A percentile compares a stretch with the other conserved stretches of the same genome.
Conservation (phyloP, 1,140 invertebrate genomes). For the Drosophila prosaltans region DNA sequence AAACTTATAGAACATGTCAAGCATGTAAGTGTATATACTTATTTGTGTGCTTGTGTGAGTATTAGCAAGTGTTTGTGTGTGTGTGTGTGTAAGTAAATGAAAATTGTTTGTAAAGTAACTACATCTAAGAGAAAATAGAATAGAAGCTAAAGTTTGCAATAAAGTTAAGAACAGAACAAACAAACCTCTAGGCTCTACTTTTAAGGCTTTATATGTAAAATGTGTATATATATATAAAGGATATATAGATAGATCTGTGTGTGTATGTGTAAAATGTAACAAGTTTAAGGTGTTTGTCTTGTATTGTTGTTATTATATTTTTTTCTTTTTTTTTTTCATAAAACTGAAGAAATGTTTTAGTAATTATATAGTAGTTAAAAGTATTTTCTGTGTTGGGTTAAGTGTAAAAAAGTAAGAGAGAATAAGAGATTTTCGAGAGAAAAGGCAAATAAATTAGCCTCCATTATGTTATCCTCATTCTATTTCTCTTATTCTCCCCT, state of each 20-base stretch:
- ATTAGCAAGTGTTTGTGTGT: not conserved
- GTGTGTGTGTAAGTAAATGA: constrained; percentile 4
- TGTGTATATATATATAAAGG: constrained; percentile 19
- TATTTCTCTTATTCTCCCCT: constrained; percentile 11
- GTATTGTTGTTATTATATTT: constrained; percentile 2
- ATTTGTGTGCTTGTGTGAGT: constrained; percentile 5
- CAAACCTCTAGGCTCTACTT: constrained; percentile 7
- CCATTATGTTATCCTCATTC: not conserved
- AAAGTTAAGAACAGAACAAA: constrained; percentile 4
- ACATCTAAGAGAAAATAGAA: not conserved
- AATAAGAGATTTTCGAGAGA: not conserved
- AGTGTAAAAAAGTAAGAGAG: constrained; percentile 38
- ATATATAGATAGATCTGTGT: constrained; percentile 8
- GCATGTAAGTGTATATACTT: constrained; percentile 25
- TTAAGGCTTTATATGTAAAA: not conserved
- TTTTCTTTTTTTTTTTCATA: constrained; percentile 18
- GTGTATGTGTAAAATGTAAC: constrained; percentile 19
- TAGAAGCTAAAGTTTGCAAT: constrained; percentile 1
- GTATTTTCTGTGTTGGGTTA: constrained; percentile 27
- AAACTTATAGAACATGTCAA: constrained; percentile 63
- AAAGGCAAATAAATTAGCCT: not conserved
- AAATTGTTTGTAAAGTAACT: not conserved
- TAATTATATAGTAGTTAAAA: constrained; percentile 44
- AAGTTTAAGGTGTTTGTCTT: constrained; percentile 21
- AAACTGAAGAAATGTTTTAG: constrained; percentile 45